Evolutionary conservation across 2,888 invertebrate genomes (phyloP).

Genomic region (Drosophila barbarae): DNA sequence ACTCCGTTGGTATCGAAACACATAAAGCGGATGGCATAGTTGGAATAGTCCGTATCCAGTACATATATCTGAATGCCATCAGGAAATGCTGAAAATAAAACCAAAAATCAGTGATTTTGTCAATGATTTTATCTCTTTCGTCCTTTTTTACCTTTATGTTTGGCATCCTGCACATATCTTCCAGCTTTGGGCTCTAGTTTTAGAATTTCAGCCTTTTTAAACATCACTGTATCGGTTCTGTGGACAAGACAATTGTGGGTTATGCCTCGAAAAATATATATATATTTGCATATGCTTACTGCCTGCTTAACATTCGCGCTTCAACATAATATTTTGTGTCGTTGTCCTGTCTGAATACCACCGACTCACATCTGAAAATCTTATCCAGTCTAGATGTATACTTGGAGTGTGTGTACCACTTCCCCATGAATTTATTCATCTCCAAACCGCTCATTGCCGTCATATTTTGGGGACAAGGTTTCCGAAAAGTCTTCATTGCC

Average conservation of each 20-base stretch:
- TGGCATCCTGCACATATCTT: neutral
- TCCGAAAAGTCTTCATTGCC: neutral
- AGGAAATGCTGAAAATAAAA: constrained; percentile 12
- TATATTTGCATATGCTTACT: constrained; percentile 20
- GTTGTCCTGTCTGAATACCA: neutral
- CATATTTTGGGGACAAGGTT: constrained; percentile 31
- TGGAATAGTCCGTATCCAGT: constrained; percentile 83
- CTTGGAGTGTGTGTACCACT: constrained; percentile 38
- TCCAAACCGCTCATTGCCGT: constrained; percentile 33
- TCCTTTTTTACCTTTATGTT: constrained; percentile 3
- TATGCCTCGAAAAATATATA: no score
- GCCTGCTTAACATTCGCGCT: neutral
- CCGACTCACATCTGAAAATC: constrained; percentile 13
- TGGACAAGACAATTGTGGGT: neutral
- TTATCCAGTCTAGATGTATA: neutral
- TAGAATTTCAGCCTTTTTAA: rapidly evolving
- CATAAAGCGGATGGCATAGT: constrained; percentile 83
- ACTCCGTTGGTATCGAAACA: constrained; percentile 75
- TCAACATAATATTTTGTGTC: neutral
- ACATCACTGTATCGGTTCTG: constrained; percentile 18
- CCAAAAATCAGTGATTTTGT: rapidly evolving
- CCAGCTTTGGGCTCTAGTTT: neutral
- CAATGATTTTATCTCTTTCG: neutral
- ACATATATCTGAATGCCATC: constrained; percentile 62
- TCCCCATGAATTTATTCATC: constrained; percentile 29